Base-by-base conservation (phyloP, 2,113 vertebrate species). In the Phrynosoma blainvillii region DNA sequence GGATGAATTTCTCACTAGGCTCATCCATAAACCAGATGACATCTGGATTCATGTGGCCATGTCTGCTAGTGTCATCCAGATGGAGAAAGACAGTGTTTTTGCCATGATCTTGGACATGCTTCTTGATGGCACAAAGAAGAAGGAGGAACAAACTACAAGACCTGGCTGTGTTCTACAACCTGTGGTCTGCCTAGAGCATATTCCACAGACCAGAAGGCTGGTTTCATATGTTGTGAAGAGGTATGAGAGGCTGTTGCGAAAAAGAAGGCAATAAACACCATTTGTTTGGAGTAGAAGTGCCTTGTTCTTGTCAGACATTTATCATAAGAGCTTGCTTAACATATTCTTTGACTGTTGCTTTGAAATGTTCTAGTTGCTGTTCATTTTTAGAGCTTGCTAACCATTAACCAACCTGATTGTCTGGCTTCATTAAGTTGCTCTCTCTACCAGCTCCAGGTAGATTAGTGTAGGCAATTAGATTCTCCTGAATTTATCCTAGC, bases 401-500 rank as follows among this genome's bases (percentile, higher is more conserved):
- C 59, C 73, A 79, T 36, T 84, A 80, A 0, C 1, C 54, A 87
- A 76, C 4, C 78, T 84, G 42, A 4, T 79, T 89, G 91, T 80
- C 84, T 54, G 75, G 74, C 82, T 66, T 88, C 62, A n/a, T 86
- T 84, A 71, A 89, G 81, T 80, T 42, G 75, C 20, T 42, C 25
- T 0, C 54, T 30, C 77, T 86, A 2, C 2, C 47, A 65, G 59
- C 62, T 65, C 82, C 32, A 80, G 87, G 71, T 65, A 93, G 75
- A 74, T 81, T 70, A 25, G 47, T 32, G 4, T 70, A 81, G 87
- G 78, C 78, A 84, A 42, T 2, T 73, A 62, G 54, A 20, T 2
- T 79, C 62, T 84, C 79, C 42, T 88, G 75, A 89, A 88, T 91
- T 91, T 80, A 92, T 56, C 62, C 82, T 93, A 27, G 42, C 78